phyloP scores from a whole-genome alignment of 92 coral and sea anemone species.

The Heteractis magnifica region DNA sequence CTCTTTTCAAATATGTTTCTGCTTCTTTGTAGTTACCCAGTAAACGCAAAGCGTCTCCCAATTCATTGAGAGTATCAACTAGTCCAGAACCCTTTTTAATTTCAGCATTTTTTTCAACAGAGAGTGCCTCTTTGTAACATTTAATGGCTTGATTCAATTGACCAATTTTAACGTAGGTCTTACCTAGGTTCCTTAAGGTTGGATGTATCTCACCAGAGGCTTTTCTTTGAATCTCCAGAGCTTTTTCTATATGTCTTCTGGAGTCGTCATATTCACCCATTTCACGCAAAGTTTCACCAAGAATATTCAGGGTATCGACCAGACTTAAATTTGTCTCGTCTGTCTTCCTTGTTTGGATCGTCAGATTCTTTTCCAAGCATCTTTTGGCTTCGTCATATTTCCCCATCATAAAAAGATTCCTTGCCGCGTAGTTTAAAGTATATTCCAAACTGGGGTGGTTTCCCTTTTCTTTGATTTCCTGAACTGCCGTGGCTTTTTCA shows the following conservation, averaged over 20 bases:
- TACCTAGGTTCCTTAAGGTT: constrained; percentile 1
- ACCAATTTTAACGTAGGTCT: not conserved
- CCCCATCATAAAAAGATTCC: not conserved
- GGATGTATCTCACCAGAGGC: not conserved
- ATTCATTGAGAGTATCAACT: not conserved
- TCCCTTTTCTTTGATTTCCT: not conserved
- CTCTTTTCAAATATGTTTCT: not conserved
- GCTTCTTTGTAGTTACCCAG: not conserved
- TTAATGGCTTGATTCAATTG: not conserved
- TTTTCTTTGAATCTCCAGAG: not conserved
- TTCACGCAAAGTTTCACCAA: not conserved
- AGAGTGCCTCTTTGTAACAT: constrained; percentile 6
- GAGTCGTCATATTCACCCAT: not conserved
- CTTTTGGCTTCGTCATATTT: constrained; percentile 9
- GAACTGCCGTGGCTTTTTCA: constrained; percentile 16
- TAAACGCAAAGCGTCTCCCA: not conserved
- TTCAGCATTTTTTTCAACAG: not conserved
- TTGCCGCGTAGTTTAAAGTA: not conserved
- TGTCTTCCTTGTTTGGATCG: not conserved
- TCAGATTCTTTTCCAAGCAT: constrained; percentile 20
- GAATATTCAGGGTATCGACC: not conserved
- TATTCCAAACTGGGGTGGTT: not conserved
- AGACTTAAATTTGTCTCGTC: not conserved
- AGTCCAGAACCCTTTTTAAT: not conserved
- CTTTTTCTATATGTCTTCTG: not conserved